Percentiles rank a stretch among this genome's conserved stretches.
phyloP scores from a whole-genome alignment of 2,113 vertebrate species.

The Benitochromis conjunctus region DNA sequence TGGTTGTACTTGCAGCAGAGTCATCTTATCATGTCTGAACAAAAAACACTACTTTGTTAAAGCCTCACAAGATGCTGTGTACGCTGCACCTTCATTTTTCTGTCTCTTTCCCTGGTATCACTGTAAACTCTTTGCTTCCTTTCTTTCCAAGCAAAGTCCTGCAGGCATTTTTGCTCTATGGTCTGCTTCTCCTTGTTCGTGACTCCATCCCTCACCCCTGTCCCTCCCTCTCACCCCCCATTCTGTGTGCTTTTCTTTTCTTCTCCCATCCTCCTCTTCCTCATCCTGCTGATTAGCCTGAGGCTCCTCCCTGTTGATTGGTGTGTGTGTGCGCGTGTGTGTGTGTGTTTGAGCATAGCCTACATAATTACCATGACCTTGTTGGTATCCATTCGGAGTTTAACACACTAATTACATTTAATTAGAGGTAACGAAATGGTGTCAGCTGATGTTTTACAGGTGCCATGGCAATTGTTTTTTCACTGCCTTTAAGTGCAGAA shows the following conservation, averaged over 20 bases:
- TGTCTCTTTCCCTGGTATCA: slow-evolving; percentile 23
- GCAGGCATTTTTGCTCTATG: slow-evolving; percentile 51
- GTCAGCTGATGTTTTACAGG: slow-evolving; percentile 22
- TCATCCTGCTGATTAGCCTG: slow-evolving; percentile 52
- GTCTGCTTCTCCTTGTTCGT: slow-evolving; percentile 53
- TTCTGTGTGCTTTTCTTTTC: slow-evolving; percentile 41
- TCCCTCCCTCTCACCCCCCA: slow-evolving; percentile 24
- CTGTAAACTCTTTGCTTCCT: slow-evolving; percentile 41
- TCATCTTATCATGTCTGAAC: not conserved
- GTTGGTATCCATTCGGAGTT: slow-evolving; percentile 49
- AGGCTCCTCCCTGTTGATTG: slow-evolving; percentile 50
- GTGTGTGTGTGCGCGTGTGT: slow-evolving; percentile 1
- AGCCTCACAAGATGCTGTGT: slow-evolving; percentile 7
- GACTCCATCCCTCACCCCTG: slow-evolving; percentile 31
- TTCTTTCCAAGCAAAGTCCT: slow-evolving; percentile 41
- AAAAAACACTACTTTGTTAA: not conserved
- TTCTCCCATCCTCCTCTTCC: slow-evolving; percentile 30
- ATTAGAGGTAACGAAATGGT: slow-evolving; percentile 23
- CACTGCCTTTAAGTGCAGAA: not conserved
- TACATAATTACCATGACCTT: slow-evolving; percentile 65
- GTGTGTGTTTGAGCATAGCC: slow-evolving; percentile 11
- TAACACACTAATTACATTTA: slow-evolving; percentile 45
- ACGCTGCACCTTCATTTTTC: not conserved
- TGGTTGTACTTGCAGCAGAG: not conserved
- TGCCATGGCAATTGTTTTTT: not conserved